Evolutionary conservation across 2,113 vertebrate genomes (phyloP).

Genomic region (Dascyllus trimaculatus): DNA sequence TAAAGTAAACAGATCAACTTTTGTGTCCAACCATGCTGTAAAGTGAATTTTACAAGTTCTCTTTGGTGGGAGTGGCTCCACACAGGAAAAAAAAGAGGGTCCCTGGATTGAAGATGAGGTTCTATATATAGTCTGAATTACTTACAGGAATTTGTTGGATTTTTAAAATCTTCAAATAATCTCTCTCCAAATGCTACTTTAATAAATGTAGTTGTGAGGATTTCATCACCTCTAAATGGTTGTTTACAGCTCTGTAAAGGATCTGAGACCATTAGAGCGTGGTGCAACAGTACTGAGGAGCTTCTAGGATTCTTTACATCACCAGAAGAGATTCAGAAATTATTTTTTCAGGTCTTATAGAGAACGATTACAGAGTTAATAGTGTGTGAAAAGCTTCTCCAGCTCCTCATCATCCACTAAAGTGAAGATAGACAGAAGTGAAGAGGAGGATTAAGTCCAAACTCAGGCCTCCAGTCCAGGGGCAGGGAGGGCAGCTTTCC

Average conservation of each 20-base stretch:
- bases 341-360: constrained; percentile 42
- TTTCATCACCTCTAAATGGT: constrained; percentile 12
- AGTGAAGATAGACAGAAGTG: constrained; percentile 66
- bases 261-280: constrained; percentile 23
- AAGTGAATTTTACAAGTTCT: constrained; percentile 34
- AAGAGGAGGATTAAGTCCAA: constrained; percentile 74
- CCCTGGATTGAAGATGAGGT: background rate
- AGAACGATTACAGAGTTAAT: constrained; percentile 54
- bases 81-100: constrained; percentile 3
- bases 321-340: constrained; percentile 45
- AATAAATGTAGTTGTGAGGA: constrained; percentile 11
- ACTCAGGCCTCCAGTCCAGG: constrained; percentile 62
- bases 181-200: background rate
- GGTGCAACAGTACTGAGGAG: constrained; percentile 18
- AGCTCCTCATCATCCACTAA: constrained; percentile 59
- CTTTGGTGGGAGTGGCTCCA: constrained; percentile 29
- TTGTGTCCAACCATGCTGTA: constrained; percentile 23
- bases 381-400: constrained; percentile 58
- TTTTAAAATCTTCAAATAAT: background rate
- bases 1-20: constrained; percentile 53
- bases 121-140: constrained; percentile 32
- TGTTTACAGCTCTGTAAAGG: constrained; percentile 38
- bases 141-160: background rate
- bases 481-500: constrained; percentile 71
- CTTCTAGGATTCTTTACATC: constrained; percentile 40